A percentile compares a stretch with the other conserved stretches of the same genome.
These are phyloP conservation scores for Sinotaia quadrata DNA, from an alignment of 2,888 invertebrate genomes.

Conservation along the genomic window DNA sequence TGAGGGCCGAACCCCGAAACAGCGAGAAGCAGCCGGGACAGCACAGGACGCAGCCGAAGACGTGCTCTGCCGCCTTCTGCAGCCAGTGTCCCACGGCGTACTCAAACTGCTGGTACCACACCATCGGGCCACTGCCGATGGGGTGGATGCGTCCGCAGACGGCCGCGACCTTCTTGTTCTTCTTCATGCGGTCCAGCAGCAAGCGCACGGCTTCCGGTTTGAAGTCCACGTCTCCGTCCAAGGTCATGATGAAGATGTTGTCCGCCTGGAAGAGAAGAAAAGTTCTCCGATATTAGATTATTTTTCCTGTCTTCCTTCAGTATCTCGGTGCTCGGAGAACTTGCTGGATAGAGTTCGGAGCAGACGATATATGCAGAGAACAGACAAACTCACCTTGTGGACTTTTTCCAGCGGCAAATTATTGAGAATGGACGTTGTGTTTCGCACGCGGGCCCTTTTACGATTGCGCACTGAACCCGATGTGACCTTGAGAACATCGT, in stretches of 20 bases:
- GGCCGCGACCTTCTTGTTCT: slow-evolving; percentile 95
- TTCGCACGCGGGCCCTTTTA: slow-evolving; percentile 73
- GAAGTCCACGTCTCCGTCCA: slow-evolving; percentile 96
- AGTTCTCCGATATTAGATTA: too few species aligned
- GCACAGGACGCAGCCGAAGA: slow-evolving; percentile 97
- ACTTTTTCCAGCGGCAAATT: slow-evolving; percentile 32
- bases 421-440: slow-evolving; percentile 40
- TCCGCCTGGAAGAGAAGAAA: too few species aligned
- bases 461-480: slow-evolving; percentile 73
- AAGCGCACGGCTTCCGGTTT: slow-evolving; percentile 95
- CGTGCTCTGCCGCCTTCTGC: slow-evolving; percentile 99
- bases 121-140: slow-evolving; percentile 95
- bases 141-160: slow-evolving; percentile 99
- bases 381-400: slow-evolving; percentile 35
- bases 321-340: too few species aligned
- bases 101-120: slow-evolving; percentile 99
- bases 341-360: too few species aligned
- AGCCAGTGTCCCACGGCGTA: slow-evolving; percentile 99
- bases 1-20: slow-evolving; percentile 87
- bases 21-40: slow-evolving; percentile 89
- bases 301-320: too few species aligned
- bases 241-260: slow-evolving; percentile 93
- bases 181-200: slow-evolving; percentile 98
- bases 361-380: too few species aligned
- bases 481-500: not conserved